Conservation (phyloP, 1,140 invertebrate species). For the Lethrus apterus region DNA sequence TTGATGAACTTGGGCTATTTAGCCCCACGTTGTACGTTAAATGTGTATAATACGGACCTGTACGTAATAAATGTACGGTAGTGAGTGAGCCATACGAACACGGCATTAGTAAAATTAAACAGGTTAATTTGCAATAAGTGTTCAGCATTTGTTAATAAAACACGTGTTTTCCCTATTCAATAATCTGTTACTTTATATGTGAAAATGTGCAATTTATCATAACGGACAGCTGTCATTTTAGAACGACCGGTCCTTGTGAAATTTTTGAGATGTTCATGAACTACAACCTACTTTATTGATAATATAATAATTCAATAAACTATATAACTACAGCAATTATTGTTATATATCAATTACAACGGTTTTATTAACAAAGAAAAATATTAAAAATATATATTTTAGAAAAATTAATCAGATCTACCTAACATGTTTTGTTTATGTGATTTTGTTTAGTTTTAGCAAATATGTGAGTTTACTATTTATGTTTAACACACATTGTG, state of each 20-base stretch:
- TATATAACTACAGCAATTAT: background rate
- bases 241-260: constrained; percentile 11
- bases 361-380: constrained; percentile 2
- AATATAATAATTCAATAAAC: constrained; percentile 1
- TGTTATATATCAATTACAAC: background rate
- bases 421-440: constrained; percentile 10
- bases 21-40: too few relatives aligned
- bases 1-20: too few relatives aligned
- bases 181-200: too few relatives aligned
- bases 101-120: too few relatives aligned
- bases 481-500: background rate
- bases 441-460: background rate
- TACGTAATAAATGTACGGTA: too few relatives aligned
- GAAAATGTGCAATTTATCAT: constrained; percentile 10
- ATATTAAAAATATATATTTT: constrained; percentile 3
- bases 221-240: constrained; percentile 15
- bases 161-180: too few relatives aligned
- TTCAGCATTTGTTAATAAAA: too few relatives aligned
- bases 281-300: constrained; percentile 7
- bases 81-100: too few relatives aligned
- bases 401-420: background rate
- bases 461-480: background rate
- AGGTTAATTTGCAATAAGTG: too few relatives aligned
- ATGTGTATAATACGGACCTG: too few relatives aligned
- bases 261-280: constrained; percentile 1